Evolutionary conservation across 2,113 vertebrate genomes (phyloP).

Genomic region (Odocoileus hemionus): DNA sequence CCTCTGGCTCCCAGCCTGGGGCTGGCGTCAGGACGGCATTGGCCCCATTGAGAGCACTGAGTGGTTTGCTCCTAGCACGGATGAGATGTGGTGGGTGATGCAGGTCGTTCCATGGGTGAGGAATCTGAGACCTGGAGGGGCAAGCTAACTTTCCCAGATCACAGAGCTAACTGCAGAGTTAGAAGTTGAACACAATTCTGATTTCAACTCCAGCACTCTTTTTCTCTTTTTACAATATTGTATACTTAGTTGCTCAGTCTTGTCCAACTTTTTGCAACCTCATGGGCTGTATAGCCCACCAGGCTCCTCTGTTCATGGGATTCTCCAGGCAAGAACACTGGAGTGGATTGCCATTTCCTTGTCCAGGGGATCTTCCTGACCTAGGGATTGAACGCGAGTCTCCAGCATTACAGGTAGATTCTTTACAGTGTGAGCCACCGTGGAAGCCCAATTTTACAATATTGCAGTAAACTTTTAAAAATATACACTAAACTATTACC

Average conservation of each 20-base stretch:
- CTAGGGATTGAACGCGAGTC: background rate
- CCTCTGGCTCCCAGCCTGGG: background rate
- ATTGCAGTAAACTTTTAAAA: background rate
- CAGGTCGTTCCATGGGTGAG: background rate
- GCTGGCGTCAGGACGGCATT: accelerated
- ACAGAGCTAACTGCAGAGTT: background rate
- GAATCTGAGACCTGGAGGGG: background rate
- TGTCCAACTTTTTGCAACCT: background rate
- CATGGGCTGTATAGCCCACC: background rate
- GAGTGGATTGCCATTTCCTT: background rate
- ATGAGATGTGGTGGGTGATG: background rate
- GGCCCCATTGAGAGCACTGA: background rate
- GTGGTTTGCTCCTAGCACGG: background rate
- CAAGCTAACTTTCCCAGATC: background rate
- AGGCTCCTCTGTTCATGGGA: background rate
- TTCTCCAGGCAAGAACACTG: background rate
- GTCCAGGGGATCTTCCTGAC: background rate
- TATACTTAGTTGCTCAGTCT: background rate
- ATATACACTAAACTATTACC: background rate
- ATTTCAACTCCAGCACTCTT: background rate
- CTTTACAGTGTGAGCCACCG: background rate
- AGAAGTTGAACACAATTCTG: background rate
- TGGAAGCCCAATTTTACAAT: background rate
- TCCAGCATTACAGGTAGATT: background rate
- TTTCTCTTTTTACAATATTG: background rate